Conservation (phyloP, 1,140 invertebrate species). For the Adelges cooleyi region DNA sequence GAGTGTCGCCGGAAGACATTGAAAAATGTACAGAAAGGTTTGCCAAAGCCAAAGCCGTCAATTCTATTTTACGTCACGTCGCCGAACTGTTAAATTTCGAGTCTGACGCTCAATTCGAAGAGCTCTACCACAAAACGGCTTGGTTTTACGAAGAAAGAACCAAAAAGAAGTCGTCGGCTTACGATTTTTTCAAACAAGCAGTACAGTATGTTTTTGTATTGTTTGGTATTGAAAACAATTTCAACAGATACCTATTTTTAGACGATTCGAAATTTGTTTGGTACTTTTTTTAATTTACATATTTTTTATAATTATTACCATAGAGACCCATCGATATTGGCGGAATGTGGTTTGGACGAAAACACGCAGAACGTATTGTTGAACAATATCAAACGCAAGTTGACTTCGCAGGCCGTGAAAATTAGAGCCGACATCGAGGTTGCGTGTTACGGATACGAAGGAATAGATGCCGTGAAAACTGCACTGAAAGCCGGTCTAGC, state of each 20-base stretch:
- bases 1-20: constrained; percentile 95
- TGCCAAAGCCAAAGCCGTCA: constrained; percentile 96
- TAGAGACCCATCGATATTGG: constrained; percentile 84
- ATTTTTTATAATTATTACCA: not conserved
- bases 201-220: constrained; percentile 62
- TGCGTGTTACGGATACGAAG: constrained; percentile 96
- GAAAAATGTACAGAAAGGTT: constrained; percentile 97
- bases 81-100: constrained; percentile 88
- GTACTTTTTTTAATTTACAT: not conserved
- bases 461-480: constrained; percentile 95
- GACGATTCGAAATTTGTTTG: no score
- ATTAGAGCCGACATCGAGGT: constrained; percentile 96
- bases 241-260: not conserved
- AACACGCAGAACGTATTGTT: constrained; percentile 85
- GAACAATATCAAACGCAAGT: constrained; percentile 87
- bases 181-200: constrained; percentile 97
- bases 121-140: constrained; percentile 93
- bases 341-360: constrained; percentile 91
- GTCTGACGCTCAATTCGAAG: constrained; percentile 82
- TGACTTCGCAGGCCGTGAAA: constrained; percentile 97
- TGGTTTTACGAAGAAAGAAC: constrained; percentile 98
- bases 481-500: constrained; percentile 86
- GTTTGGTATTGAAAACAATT: constrained; percentile 1
- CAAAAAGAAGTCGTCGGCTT: constrained; percentile 89
- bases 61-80: constrained; percentile 94